Conservation (phyloP, 2,113 vertebrate genomes). For the Labrus mixtus region DNA sequence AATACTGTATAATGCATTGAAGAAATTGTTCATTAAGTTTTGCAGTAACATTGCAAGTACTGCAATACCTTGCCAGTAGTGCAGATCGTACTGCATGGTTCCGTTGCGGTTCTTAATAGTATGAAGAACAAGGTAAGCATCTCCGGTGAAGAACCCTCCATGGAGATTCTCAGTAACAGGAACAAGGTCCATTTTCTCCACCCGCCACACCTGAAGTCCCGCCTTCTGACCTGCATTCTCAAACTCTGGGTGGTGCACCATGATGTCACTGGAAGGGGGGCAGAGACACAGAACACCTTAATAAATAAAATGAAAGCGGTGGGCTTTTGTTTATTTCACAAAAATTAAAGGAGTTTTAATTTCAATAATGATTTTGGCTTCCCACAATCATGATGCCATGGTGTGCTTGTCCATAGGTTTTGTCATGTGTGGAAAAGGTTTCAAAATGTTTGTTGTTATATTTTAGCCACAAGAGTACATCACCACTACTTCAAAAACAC, state of each 20-base stretch:
- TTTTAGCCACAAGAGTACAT: too few species aligned
- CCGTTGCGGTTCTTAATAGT: constrained; percentile 81
- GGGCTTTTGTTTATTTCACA: neutral
- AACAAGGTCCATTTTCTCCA: constrained; percentile 91
- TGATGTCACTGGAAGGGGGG: constrained; percentile 30
- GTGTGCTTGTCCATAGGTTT: too few species aligned
- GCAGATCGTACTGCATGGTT: constrained; percentile 87
- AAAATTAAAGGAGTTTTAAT: too few species aligned
- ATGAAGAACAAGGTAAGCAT: constrained; percentile 91
- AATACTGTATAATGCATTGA: neutral
- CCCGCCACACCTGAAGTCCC: constrained; percentile 92
- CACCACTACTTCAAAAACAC: too few species aligned
- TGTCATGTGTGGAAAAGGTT: too few species aligned
- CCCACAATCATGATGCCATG: too few species aligned
- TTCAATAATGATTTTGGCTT: too few species aligned
- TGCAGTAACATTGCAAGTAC: neutral
- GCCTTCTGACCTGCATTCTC: constrained; percentile 85
- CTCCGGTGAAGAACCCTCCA: constrained; percentile 90
- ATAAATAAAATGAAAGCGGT: neutral
- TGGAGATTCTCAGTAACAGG: constrained; percentile 86
- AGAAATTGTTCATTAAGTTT: too few species aligned
- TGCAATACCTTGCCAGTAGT: constrained; percentile 92
- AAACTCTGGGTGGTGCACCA: constrained; percentile 78
- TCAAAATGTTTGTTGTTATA: too few species aligned
- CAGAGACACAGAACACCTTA: neutral